Conservation (phyloP, 2,797 vertebrate genomes). For the Vespertilio murinus region DNA sequence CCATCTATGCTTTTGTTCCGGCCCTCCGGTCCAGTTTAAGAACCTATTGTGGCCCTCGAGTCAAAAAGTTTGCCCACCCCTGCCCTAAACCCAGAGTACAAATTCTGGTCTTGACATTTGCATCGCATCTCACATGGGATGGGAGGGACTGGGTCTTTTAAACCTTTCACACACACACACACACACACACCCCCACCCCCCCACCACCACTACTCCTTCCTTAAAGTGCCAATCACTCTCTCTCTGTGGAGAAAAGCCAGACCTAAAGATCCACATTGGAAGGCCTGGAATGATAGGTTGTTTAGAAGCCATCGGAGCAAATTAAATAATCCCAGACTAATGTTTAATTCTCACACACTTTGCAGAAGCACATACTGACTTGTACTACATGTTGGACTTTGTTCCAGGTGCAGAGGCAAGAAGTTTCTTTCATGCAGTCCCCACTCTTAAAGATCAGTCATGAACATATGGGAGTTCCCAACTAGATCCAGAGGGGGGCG, state of each 20-base stretch:
- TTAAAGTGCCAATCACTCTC: background rate
- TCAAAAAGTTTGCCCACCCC: too few relatives aligned
- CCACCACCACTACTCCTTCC: too few relatives aligned
- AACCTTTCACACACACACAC: too few relatives aligned
- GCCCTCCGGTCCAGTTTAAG: too few relatives aligned
- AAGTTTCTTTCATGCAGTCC: background rate
- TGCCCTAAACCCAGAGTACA: background rate
- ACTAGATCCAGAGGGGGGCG: background rate
- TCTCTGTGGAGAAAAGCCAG: background rate
- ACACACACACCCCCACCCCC: rapidly evolving
- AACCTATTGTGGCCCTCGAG: too few relatives aligned
- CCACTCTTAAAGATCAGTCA: background rate
- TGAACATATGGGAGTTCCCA: background rate
- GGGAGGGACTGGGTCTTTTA: background rate
- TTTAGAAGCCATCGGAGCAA: background rate
- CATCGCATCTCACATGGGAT: too few relatives aligned
- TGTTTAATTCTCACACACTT: background rate
- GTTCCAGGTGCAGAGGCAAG: background rate
- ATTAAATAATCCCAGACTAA: background rate
- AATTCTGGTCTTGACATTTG: background rate
- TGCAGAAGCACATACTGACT: background rate
- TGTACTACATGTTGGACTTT: background rate
- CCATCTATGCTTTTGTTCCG: too few relatives aligned
- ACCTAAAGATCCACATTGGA: background rate
- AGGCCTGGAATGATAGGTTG: background rate